Conservation (phyloP, 2,888 invertebrate species). For the Plagiodera versicolora region DNA sequence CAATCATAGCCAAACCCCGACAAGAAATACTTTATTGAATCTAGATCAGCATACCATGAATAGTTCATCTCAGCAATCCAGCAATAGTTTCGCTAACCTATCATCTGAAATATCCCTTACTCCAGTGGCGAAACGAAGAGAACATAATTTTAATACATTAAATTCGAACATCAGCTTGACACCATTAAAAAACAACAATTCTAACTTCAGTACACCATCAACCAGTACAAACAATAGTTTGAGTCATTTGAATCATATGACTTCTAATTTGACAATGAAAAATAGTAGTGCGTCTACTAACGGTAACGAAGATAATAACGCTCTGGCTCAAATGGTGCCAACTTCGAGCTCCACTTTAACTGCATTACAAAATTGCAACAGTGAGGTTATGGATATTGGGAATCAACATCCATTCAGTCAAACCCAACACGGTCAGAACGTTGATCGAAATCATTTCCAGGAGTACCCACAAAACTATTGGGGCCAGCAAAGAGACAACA, state of each 20-base stretch:
- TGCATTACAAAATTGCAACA: constrained; percentile 8
- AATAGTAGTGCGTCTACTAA: background rate
- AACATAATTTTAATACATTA: no score
- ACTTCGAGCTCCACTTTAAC: constrained; percentile 5
- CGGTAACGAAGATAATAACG: background rate
- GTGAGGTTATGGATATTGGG: constrained; percentile 32
- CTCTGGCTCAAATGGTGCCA: background rate
- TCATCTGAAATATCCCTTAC: constrained; percentile 38
- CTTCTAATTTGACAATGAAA: background rate
- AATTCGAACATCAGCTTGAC: constrained; percentile 17
- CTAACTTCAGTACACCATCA: constrained; percentile 9
- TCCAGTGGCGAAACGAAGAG: constrained; percentile 22
- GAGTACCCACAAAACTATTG: constrained; percentile 25
- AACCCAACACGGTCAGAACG: constrained; percentile 19
- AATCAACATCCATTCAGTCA: constrained; percentile 18
- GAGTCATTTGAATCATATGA: constrained; percentile 11
- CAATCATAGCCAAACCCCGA: constrained; percentile 15
- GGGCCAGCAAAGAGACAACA: constrained; percentile 28
- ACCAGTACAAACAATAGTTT: constrained; percentile 23
- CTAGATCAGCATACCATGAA: constrained; percentile 33
- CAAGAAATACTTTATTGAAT: constrained; percentile 35
- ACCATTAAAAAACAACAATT: constrained; percentile 10
- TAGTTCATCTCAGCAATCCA: constrained; percentile 18
- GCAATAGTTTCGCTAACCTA: constrained; percentile 30
- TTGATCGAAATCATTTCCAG: constrained; percentile 17